phyloP scores from a whole-genome alignment of 2,888 invertebrate species.

The Brenthis daphne region DNA sequence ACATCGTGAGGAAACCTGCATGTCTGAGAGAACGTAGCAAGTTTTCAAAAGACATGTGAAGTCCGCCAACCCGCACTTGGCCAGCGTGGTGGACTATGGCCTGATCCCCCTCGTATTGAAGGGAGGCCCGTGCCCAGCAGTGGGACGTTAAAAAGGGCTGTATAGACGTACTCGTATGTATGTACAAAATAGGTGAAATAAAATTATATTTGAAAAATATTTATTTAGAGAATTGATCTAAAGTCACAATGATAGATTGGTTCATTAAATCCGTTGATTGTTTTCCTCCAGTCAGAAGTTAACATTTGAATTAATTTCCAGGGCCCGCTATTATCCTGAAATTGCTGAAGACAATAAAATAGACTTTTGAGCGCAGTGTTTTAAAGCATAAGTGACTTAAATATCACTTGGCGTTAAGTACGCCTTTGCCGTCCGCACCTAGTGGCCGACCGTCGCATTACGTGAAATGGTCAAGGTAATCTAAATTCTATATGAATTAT shows the following conservation, averaged over 20 bases:
- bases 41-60: too few relatives aligned
- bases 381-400: conserved; percentile 60
- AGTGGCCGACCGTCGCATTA: conserved; percentile 64
- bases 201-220: too few relatives aligned
- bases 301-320: conserved; percentile 66
- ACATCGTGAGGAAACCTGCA: too few relatives aligned
- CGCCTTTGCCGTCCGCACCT: conserved; percentile 58
- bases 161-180: too few relatives aligned
- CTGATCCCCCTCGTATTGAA: too few relatives aligned
- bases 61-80: too few relatives aligned
- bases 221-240: too few relatives aligned
- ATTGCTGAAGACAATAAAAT: conserved; percentile 68
- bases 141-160: too few relatives aligned
- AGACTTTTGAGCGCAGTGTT: conserved; percentile 58
- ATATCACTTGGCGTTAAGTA: conserved; percentile 55
- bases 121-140: too few relatives aligned
- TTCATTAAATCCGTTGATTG: conserved; percentile 12
- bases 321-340: conserved; percentile 76
- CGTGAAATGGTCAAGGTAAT: conserved; percentile 82
- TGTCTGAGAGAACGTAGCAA: too few relatives aligned
- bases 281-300: conserved; percentile 28
- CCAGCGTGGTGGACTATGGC: too few relatives aligned
- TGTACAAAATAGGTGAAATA: too few relatives aligned
- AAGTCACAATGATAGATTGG: not conserved
- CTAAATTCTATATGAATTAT: conserved; percentile 70